Percentiles rank a stretch among this genome's conserved stretches.
Evolutionary conservation across 2,888 invertebrate species (phyloP).

Genomic region (Parnassius glacialis): DNA sequence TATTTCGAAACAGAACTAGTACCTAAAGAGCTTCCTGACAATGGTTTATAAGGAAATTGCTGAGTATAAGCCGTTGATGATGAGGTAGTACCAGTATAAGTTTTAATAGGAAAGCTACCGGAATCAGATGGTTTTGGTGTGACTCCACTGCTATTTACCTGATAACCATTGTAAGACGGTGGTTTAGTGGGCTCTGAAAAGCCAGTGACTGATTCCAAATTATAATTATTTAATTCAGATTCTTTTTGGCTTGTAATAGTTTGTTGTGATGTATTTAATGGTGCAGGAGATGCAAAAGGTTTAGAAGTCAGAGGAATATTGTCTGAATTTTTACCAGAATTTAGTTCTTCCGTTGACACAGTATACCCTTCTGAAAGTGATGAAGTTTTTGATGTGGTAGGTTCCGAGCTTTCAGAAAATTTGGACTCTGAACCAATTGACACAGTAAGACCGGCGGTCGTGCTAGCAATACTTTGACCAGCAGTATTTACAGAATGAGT

Average conservation of each 20-base stretch:
- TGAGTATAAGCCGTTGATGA: not conserved
- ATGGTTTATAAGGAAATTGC: not conserved
- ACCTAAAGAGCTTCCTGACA: no score
- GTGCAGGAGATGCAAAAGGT: slow-evolving; percentile 9
- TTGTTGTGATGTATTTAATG: slow-evolving; percentile 6
- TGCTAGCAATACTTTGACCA: no score
- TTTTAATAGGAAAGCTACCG: not conserved
- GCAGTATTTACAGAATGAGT: no score
- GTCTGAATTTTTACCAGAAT: slow-evolving; percentile 49
- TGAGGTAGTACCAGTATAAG: not conserved
- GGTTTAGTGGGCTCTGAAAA: not conserved
- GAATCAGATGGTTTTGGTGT: slow-evolving; percentile 1
- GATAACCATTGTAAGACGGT: not conserved
- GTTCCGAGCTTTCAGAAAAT: not conserved
- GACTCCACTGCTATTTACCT: not conserved
- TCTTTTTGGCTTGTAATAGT: slow-evolving; percentile 3
- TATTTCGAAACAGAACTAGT: no score
- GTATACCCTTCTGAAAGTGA: slow-evolving; percentile 69
- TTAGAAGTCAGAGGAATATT: slow-evolving; percentile 1
- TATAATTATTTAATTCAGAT: not conserved
- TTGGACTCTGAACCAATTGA: not conserved
- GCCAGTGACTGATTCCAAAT: not conserved
- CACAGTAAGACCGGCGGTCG: not conserved
- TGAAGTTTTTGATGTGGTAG: slow-evolving; percentile 7
- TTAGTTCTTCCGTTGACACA: slow-evolving; percentile 64